Percentiles rank a stretch among this genome's conserved stretches.
phyloP scores from a whole-genome alignment of 1,140 invertebrate genomes.

The Stegodyphus mimosarum region DNA sequence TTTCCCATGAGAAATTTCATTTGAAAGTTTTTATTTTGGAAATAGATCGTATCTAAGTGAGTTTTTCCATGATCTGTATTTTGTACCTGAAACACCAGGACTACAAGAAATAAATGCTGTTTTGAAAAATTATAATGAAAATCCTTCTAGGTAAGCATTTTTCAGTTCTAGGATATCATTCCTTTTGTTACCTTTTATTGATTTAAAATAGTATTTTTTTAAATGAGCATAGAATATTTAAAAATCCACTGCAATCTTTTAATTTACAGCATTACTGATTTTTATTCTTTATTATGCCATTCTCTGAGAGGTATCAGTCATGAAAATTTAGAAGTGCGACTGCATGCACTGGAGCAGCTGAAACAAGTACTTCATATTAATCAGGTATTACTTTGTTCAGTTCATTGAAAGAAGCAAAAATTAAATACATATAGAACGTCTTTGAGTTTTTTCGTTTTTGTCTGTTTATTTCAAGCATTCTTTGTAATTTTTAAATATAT shows the following conservation, averaged over 20 bases:
- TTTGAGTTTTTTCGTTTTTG: background rate
- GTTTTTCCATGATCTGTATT: constrained; percentile 85
- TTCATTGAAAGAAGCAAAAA: background rate
- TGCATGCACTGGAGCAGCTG: constrained; percentile 79
- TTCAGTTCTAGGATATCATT: background rate
- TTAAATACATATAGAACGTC: background rate
- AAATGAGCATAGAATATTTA: background rate
- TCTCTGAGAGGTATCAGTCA: constrained; percentile 79
- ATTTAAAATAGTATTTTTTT: background rate
- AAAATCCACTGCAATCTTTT: constrained; percentile 35
- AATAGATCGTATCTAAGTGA: constrained; percentile 71
- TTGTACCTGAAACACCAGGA: constrained; percentile 80
- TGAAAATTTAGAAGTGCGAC: constrained; percentile 80
- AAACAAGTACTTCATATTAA: constrained; percentile 77
- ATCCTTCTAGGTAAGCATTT: constrained; percentile 44
- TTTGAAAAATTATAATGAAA: constrained; percentile 70
- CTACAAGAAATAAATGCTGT: constrained; percentile 73
- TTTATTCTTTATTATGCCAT: constrained; percentile 74
- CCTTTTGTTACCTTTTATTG: background rate
- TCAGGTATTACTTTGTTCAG: constrained; percentile 63
- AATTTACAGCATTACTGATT: constrained; percentile 67
- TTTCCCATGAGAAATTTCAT: too few species aligned
- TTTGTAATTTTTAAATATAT: too few species aligned
- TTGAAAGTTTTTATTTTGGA: too few species aligned
- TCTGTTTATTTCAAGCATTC: too few species aligned